Percentiles rank a stretch among this genome's conserved stretches.
phyloP scores from a whole-genome alignment of 2,113 vertebrate genomes.

The Chaetura pelagica region DNA sequence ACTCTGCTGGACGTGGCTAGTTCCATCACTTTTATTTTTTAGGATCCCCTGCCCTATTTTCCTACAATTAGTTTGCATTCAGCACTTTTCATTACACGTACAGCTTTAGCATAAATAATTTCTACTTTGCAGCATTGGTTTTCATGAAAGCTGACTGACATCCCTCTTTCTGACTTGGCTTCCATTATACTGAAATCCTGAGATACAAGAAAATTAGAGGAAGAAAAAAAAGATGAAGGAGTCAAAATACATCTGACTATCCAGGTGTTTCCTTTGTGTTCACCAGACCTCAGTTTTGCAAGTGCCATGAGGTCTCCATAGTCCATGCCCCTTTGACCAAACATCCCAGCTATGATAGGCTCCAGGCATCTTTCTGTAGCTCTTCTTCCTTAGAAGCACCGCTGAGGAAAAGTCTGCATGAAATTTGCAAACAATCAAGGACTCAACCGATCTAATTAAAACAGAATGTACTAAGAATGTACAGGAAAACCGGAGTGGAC shows the following conservation, averaged over 20 bases:
- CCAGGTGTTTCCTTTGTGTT: constrained; percentile 35
- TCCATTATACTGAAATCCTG: neutral
- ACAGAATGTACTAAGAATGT: constrained; percentile 56
- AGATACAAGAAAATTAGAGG: neutral
- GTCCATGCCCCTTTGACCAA: constrained; percentile 35
- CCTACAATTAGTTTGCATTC: neutral
- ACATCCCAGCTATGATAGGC: constrained; percentile 31
- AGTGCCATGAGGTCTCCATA: constrained; percentile 23
- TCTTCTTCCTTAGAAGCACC: constrained; percentile 36
- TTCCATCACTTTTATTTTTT: neutral
- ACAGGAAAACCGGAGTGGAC: constrained; percentile 16
- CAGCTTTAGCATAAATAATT: neutral
- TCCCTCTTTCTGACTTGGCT: neutral
- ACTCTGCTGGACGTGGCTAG: constrained; percentile 48
- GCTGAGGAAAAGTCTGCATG: constrained; percentile 42
- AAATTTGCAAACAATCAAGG: constrained; percentile 58
- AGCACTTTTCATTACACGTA: neutral
- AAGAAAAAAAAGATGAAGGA: neutral
- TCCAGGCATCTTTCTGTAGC: constrained; percentile 43
- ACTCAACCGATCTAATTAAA: constrained; percentile 57
- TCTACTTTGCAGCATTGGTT: neutral
- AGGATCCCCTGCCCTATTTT: neutral
- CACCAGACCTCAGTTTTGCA: neutral
- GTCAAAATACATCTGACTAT: neutral
- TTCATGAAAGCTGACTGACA: neutral